Conservation (phyloP, 2,113 vertebrate species). For the Phaethornis superciliosus region DNA sequence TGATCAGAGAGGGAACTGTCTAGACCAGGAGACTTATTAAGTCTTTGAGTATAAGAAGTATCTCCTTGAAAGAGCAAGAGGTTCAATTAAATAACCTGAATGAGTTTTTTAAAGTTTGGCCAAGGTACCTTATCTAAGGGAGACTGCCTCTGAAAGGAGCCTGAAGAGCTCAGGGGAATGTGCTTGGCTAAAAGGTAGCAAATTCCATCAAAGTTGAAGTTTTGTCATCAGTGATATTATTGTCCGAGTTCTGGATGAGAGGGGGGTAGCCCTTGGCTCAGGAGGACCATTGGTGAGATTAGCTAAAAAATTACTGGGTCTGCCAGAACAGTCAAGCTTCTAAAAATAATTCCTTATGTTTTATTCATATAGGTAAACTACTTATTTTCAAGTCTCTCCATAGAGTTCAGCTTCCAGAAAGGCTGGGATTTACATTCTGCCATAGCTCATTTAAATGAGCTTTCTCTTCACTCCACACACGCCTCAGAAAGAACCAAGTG, state of each 20-base stretch:
- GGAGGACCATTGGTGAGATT: neutral
- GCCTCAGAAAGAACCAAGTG: neutral
- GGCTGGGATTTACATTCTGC: neutral
- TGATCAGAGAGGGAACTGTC: slow-evolving; percentile 5
- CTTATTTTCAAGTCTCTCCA: neutral
- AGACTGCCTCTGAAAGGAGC: slow-evolving; percentile 3
- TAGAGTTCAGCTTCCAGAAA: neutral
- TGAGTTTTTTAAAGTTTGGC: slow-evolving; percentile 32
- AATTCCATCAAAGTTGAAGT: slow-evolving; percentile 21
- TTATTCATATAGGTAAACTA: slow-evolving; percentile 37
- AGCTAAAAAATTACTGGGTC: neutral
- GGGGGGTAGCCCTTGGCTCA: neutral
- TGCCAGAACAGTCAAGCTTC: slow-evolving; percentile 24
- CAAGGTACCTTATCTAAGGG: neutral
- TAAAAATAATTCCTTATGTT: neutral
- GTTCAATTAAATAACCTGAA: slow-evolving; percentile 43
- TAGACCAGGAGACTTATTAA: slow-evolving; percentile 18
- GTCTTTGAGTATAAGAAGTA: slow-evolving; percentile 4
- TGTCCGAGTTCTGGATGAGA: neutral
- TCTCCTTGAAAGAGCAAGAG: neutral
- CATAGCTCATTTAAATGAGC: neutral
- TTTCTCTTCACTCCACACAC: neutral
- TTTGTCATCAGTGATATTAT: slow-evolving; percentile 1
- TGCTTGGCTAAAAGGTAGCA: neutral
- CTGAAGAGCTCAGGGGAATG: neutral